These are phyloP conservation scores for Anolis apletophallus DNA, from an alignment of 2,797 vertebrate genomes.

Conservation along the genomic window DNA sequence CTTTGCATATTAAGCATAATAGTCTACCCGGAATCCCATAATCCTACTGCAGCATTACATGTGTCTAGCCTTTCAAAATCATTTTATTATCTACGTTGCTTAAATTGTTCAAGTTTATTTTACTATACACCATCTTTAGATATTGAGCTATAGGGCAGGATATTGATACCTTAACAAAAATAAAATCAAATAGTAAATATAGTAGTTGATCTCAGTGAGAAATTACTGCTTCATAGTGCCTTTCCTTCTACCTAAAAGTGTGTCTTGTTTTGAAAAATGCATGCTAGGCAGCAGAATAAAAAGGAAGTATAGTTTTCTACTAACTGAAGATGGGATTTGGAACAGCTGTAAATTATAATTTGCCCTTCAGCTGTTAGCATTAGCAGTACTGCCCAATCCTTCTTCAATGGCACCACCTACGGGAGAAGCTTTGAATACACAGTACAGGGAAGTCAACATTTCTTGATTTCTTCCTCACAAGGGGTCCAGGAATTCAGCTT, in stretches of 20 bases:
- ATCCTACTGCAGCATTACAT: no score
- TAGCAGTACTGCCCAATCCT: neutral
- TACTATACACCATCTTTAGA: no score
- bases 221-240: neutral
- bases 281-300: neutral
- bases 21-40: no score
- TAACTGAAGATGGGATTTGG: neutral
- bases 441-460: no score
- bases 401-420: neutral
- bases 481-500: neutral
- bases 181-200: no score
- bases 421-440: neutral
- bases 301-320: no score
- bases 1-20: no score
- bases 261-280: neutral
- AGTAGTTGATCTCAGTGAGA: neutral
- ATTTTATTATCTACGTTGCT: no score
- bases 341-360: neutral
- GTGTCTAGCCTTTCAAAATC: no score
- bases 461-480: neutral
- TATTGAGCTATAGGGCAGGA: no score
- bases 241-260: neutral
- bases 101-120: no score
- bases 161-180: no score
- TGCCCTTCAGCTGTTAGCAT: neutral